These are phyloP conservation scores for Pyrocoelia pectoralis DNA, from an alignment of 2,888 invertebrate species.

Conservation along the genomic window DNA sequence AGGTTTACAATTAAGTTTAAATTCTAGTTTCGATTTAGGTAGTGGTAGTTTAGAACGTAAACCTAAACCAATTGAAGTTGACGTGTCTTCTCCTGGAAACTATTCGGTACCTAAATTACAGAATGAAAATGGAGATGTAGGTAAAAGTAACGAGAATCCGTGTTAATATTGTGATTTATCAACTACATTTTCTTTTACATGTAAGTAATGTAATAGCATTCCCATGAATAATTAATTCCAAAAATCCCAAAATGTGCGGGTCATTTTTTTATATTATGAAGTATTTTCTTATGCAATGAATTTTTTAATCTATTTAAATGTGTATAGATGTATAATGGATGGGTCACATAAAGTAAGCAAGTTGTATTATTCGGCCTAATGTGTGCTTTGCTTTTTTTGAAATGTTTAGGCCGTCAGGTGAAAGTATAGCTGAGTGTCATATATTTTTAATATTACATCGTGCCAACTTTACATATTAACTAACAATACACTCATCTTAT, in stretches of 20 bases:
- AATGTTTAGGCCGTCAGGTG: constrained; percentile 13
- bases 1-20: constrained; percentile 45
- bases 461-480: constrained; percentile 28
- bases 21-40: constrained; percentile 51
- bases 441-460: constrained; percentile 28
- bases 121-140: constrained; percentile 44
- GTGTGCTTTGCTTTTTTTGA: constrained; percentile 5
- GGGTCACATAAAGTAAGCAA: constrained; percentile 10
- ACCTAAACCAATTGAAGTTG: constrained; percentile 37
- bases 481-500: constrained; percentile 19
- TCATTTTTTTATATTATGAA: constrained; percentile 9
- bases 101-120: constrained; percentile 56
- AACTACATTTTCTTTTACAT: too few relatives aligned
- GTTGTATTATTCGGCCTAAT: neutral
- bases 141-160: constrained; percentile 38
- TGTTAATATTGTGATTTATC: constrained; percentile 33
- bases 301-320: constrained; percentile 17
- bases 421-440: constrained; percentile 26
- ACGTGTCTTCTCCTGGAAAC: constrained; percentile 52
- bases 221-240: constrained; percentile 20
- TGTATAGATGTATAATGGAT: constrained; percentile 18
- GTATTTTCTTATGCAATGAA: constrained; percentile 28
- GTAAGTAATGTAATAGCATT: too few relatives aligned
- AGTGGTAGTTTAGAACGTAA: constrained; percentile 45
- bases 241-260: constrained; percentile 10